Base-by-base conservation (phyloP, 2,797 vertebrate genomes). In the Onychomys arenicola region DNA sequence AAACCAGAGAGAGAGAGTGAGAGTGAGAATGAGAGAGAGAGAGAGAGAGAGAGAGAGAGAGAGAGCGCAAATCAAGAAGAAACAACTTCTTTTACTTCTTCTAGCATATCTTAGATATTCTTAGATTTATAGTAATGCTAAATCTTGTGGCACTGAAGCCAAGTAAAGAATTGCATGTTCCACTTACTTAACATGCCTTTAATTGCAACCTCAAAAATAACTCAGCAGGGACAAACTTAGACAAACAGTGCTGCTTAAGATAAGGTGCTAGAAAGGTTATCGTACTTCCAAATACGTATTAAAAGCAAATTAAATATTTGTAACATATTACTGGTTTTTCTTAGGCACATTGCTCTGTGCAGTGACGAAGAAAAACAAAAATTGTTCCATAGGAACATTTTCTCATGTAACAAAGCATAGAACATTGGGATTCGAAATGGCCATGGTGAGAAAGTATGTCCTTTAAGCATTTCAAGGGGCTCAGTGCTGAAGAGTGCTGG, bases 61-160 rank as follows among this genome's bases (percentile, higher is more conserved):
- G 34, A 1, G 37, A 23, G 43, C 92, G 40, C 27, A 96, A 61
- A 85, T 89, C 69, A 96, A 90, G 12, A 81, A 91, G 40, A 86
- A 55, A 57, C 0, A 67, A 88, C 9, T 80, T 83, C 23, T 82
- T 89, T 75, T 94, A 82, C 14, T 73, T 77, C 95, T 94, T 96
- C 14, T 85, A 88, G 90, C 40, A 67, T 97, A 87, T 93, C 21
- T 94, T 95, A 83, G n/a, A 25, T 93, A 89, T 73, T 92, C 37
- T 95, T 96, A 96, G 73, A 96, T 89, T 92, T 96, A 94, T 6
- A 83, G 75, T 95, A 95, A 55, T 73, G n/a, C 90, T 96, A 95
- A 92, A 34, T 88, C 71, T 63, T 85, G 32, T 89, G 55, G 34
- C 67, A 71, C 67, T 69, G 92, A n/a, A 94, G 59, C 76, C 87